phyloP scores from a whole-genome alignment of 2,113 vertebrate species.

The Cichladusa arquata region DNA sequence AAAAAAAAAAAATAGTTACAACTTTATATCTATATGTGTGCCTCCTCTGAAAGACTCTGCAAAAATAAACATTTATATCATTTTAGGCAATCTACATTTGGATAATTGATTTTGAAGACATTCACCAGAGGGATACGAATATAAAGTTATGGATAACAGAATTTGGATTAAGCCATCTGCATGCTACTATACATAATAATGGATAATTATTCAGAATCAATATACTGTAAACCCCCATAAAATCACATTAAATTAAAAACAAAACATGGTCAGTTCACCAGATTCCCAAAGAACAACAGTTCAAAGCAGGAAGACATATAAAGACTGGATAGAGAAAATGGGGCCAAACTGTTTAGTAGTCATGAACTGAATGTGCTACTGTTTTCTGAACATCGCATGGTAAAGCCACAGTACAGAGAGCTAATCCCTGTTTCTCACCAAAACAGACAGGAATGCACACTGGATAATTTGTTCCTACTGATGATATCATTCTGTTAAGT shows the following conservation, averaged over 20 bases:
- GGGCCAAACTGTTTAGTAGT: not conserved
- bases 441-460: slow-evolving; percentile 34
- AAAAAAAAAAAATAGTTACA: not conserved
- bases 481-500: slow-evolving; percentile 56
- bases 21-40: not conserved
- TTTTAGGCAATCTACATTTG: not conserved
- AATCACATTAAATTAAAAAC: not conserved
- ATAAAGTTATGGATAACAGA: not conserved
- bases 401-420: not conserved
- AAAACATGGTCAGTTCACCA: not conserved
- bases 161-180: not conserved
- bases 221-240: not conserved
- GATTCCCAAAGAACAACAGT: not conserved
- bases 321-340: not conserved
- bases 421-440: slow-evolving; percentile 31
- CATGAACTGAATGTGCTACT: slow-evolving; percentile 45
- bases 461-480: slow-evolving; percentile 68
- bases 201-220: not conserved
- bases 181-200: not conserved
- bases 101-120: not conserved
- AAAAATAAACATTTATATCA: not conserved
- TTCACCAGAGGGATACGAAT: not conserved
- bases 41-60: not conserved
- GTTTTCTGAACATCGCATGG: not conserved
- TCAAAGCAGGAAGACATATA: not conserved